Base-by-base conservation (phyloP, 2,113 vertebrate genomes). In the Bos javanicus region DNA sequence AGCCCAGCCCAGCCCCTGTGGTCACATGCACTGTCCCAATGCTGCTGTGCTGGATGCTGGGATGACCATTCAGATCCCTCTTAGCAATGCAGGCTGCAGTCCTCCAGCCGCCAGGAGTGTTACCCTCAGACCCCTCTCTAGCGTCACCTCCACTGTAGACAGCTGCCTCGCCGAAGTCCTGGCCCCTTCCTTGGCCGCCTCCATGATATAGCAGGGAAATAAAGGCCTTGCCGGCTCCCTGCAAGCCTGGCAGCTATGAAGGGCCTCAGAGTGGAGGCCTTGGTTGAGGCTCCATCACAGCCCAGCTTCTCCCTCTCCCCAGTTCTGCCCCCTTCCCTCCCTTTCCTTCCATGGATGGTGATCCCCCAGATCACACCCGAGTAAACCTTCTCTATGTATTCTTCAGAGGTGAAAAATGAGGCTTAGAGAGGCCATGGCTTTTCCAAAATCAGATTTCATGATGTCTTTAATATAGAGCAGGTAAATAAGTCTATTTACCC, bases 371-470 rank as follows among this genome's bases (percentile, higher is more conserved):
- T 14, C 60, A 46, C 23, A 39, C 33, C 17, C 7, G 2, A 16
- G 26, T 23, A 76, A 81, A n/a, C 8, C 16, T 87, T 28, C 57
- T 52, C 3, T 2, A 17, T 19, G 30, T 30, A n/a, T 94, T 94
- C 43, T 88, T 84, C 14, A 50, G 59, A 94, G 46, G 7, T 90
- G 26, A 93, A 85, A 50, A 78, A 19, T 39, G 54, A 92, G 57
- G 59, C 57, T 93, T 64, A 26, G 6, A 36, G 90, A 74, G 26
- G 60, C n/a, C 56, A 30, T 5, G 19, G 78, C 71, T 62, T 87
- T 81, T 78, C 76, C 28, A 33, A 36, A 60, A 50, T 84, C 39
- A 74, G 64, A 91, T 46, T 74, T 23, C 23, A 16, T 19, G 76
- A 93, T 28, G 36, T 93, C 33, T 95, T 85, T 89, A 56, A 64